Evolutionary conservation across 1,140 invertebrate genomes (phyloP).

Genomic region (Galendromus occidentalis): DNA sequence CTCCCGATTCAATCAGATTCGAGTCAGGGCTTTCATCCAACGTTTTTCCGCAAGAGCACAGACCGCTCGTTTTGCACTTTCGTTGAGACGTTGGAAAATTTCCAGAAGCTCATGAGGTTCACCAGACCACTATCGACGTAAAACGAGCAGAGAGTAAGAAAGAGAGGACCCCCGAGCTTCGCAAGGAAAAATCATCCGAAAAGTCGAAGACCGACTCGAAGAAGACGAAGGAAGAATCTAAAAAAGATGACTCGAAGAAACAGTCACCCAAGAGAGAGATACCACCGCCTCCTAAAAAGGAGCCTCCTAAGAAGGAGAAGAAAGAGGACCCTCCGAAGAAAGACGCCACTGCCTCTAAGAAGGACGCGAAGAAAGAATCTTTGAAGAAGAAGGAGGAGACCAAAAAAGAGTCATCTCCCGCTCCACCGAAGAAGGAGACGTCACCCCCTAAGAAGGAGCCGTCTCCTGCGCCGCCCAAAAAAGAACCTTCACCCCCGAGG

Average conservation of each 20-base stretch:
- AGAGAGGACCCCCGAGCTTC: too few species aligned
- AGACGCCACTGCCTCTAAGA: constrained; percentile 31
- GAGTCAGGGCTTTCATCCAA: too few species aligned
- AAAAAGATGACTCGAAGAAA: constrained; percentile 15
- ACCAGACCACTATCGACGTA: too few species aligned
- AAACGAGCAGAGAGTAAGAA: too few species aligned
- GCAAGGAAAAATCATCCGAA: too few species aligned
- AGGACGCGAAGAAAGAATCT: background rate
- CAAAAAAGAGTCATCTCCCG: background rate
- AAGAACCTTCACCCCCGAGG: background rate
- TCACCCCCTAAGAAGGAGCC: background rate
- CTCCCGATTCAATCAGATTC: too few species aligned
- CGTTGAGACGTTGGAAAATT: too few species aligned
- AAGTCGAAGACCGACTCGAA: constrained; percentile 16
- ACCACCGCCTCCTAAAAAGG: background rate
- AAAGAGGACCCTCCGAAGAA: constrained; percentile 16
- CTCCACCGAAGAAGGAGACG: background rate
- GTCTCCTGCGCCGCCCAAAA: background rate
- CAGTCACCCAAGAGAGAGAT: too few species aligned
- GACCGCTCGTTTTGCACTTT: too few species aligned
- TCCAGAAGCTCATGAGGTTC: too few species aligned
- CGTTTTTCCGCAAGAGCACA: too few species aligned
- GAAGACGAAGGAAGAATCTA: constrained; percentile 18
- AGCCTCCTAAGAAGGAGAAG: background rate
- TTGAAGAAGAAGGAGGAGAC: background rate